Percentiles rank a stretch among this genome's conserved stretches.
Conservation (phyloP, 2,888 invertebrate genomes). For the Noctuana brunneofusca region DNA sequence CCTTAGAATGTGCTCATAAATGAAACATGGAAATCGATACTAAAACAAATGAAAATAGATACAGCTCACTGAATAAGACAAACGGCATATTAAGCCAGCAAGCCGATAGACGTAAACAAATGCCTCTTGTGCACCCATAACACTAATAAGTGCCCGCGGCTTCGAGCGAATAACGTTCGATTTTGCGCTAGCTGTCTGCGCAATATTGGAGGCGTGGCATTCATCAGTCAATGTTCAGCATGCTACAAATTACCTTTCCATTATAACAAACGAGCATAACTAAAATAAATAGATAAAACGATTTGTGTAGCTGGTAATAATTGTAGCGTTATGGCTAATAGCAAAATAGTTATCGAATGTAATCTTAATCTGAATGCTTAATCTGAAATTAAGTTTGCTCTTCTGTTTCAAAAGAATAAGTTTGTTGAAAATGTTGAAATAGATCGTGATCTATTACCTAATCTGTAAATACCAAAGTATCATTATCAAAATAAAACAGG, state of each 20-base stretch:
- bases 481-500: no score
- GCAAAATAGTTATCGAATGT: constrained; percentile 4
- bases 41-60: neutral
- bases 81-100: constrained; percentile 17
- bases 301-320: constrained; percentile 6
- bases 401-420: neutral
- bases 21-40: neutral
- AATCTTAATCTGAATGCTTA: neutral
- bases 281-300: constrained; percentile 31
- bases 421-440: neutral
- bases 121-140: constrained; percentile 23
- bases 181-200: constrained; percentile 24
- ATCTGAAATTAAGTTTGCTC: neutral
- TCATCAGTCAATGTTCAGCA: constrained; percentile 33
- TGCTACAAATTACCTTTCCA: constrained; percentile 33
- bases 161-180: constrained; percentile 17
- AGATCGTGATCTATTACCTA: no score
- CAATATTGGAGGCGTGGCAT: constrained; percentile 31
- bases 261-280: constrained; percentile 34
- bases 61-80: constrained; percentile 19
- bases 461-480: no score
- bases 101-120: constrained; percentile 20
- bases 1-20: neutral
- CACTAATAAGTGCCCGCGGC: constrained; percentile 30
- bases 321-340: constrained; percentile 1